Percentiles rank a stretch among this genome's conserved stretches.
Evolutionary conservation across 2,797 vertebrate species (phyloP).

Genomic region (Enteromius radiatus): DNA sequence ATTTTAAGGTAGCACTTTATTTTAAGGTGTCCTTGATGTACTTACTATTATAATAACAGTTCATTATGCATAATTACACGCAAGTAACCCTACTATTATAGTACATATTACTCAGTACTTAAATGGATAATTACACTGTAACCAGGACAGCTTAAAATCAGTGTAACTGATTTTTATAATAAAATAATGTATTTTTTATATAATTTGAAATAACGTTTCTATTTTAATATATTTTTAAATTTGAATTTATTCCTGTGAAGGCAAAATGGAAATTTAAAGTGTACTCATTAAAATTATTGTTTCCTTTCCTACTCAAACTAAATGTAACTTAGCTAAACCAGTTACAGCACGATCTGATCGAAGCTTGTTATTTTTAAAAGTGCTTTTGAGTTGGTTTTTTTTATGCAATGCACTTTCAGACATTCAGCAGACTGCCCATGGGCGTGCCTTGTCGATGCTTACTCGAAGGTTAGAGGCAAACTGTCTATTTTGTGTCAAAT

Average conservation of each 20-base stretch:
- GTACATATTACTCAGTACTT: neutral
- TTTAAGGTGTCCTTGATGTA: neutral
- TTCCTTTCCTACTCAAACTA: neutral
- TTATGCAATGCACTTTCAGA: neutral
- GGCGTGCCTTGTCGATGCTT: constrained; percentile 1
- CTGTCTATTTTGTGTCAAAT: constrained; percentile 11
- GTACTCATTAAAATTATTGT: neutral
- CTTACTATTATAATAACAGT: neutral
- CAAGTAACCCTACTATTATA: neutral
- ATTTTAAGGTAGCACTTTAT: neutral
- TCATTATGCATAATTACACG: neutral
- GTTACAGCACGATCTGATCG: neutral
- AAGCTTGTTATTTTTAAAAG: neutral
- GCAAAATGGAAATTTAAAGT: neutral
- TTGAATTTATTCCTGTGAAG: no score
- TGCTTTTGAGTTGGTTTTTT: neutral
- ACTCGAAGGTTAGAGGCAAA: constrained; percentile 24
- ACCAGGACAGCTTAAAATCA: neutral
- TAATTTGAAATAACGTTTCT: no score
- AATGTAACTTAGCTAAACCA: neutral
- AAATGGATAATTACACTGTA: neutral
- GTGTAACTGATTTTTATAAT: no score
- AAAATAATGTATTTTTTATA: no score
- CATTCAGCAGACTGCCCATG: neutral
- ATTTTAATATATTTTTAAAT: no score